Percentiles rank a stretch among this genome's conserved stretches.
These are phyloP conservation scores for Drosophila micromelanica DNA, from an alignment of 1,140 invertebrate species.

Conservation along the genomic window DNA sequence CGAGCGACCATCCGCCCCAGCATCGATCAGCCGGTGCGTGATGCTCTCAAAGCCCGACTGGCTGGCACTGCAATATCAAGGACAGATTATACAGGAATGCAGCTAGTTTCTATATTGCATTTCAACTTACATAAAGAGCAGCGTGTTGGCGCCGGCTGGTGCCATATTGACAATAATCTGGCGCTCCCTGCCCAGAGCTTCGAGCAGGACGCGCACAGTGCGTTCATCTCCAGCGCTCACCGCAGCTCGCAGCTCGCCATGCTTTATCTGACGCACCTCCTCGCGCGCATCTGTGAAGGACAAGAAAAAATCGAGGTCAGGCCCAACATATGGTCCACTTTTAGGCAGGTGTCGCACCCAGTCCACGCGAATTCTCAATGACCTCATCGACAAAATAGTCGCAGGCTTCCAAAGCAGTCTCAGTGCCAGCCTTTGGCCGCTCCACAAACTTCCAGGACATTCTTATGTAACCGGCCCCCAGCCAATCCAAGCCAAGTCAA, in stretches of 20 bases:
- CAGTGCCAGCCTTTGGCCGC: conserved; percentile 84
- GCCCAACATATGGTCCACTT: conserved; percentile 31
- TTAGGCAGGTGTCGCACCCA: conserved; percentile 34
- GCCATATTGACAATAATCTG: conserved; percentile 93
- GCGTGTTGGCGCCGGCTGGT: conserved; percentile 92
- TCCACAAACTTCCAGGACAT: conserved; percentile 83
- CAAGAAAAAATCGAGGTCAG: not conserved
- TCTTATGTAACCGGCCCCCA: conserved; percentile 48
- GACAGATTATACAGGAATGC: not conserved
- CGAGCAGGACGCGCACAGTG: conserved; percentile 87
- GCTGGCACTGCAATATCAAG: conserved; percentile 87
- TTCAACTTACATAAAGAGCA: conserved; percentile 91
- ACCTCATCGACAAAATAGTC: conserved; percentile 89
- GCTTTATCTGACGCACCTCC: conserved; percentile 88
- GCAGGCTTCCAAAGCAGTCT: conserved; percentile 88
- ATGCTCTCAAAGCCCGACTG: conserved; percentile 93
- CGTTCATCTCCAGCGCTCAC: conserved; percentile 89
- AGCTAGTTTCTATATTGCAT: not conserved
- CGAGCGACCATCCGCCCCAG: conserved; percentile 93
- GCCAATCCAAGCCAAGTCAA: not conserved
- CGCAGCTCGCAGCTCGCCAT: conserved; percentile 90
- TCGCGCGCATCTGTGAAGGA: conserved; percentile 88
- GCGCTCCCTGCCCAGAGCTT: conserved; percentile 87
- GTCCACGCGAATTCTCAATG: conserved; percentile 63
- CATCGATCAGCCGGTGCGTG: conserved; percentile 91